These are phyloP conservation scores for Nesogale talazaci DNA, from an alignment of 2,113 vertebrate species.

Conservation along the genomic window DNA sequence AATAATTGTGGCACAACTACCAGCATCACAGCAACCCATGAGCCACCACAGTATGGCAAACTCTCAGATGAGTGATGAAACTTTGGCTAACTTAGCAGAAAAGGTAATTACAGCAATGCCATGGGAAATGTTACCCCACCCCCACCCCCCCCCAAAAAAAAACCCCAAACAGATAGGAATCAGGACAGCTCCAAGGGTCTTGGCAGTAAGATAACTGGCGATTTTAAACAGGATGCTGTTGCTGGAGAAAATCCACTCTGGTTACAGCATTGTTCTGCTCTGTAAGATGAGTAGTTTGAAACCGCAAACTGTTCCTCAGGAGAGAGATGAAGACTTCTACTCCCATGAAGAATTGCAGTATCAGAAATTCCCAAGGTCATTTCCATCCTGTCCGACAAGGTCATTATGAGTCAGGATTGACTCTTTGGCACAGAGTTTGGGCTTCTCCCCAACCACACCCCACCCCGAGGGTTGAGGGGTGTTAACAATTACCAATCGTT, in stretches of 20 bases:
- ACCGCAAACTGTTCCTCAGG: too few relatives aligned
- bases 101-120: not conserved
- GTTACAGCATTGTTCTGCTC: too few relatives aligned
- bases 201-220: not conserved
- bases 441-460: too few relatives aligned
- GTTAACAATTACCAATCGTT: not conserved
- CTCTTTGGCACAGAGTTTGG: too few relatives aligned
- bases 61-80: not conserved
- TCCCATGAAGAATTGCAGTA: too few relatives aligned
- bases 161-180: not conserved
- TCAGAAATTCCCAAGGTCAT: too few relatives aligned
- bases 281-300: too few relatives aligned
- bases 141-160: not conserved
- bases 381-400: too few relatives aligned
- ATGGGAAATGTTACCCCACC: not conserved
- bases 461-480: too few relatives aligned
- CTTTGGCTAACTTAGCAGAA: not conserved
- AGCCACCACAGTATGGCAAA: not conserved
- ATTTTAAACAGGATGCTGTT: not conserved
- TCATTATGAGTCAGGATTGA: too few relatives aligned
- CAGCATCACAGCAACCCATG: not conserved
- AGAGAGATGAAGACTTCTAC: too few relatives aligned
- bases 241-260: rapidly evolving
- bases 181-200: not conserved
- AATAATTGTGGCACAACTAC: not conserved